A percentile compares a stretch with the other conserved stretches of the same genome.
These are phyloP conservation scores for Climacteris rufus DNA, from an alignment of 2,113 vertebrate genomes.

Conservation along the genomic window DNA sequence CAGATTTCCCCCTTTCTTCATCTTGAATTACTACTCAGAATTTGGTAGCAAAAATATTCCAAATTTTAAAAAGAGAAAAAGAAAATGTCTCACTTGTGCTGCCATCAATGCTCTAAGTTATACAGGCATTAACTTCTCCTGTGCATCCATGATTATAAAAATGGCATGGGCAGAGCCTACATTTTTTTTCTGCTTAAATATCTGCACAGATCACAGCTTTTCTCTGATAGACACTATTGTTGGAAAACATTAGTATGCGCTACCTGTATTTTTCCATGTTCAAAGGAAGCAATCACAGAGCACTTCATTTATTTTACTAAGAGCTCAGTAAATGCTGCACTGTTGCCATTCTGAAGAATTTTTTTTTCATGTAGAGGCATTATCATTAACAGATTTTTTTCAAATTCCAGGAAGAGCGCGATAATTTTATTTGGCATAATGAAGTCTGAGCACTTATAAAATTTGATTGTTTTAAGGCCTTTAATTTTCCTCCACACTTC, in stretches of 20 bases:
- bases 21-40: neutral
- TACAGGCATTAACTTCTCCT: neutral
- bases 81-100: neutral
- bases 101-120: neutral
- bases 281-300: conserved; percentile 28
- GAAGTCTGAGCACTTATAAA: neutral
- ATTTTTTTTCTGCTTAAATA: conserved; percentile 23
- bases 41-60: neutral
- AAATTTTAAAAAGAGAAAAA: neutral
- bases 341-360: neutral
- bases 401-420: neutral
- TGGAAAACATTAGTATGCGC: conserved; percentile 38
- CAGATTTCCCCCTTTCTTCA: neutral
- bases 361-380: neutral
- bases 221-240: neutral
- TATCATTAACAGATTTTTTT: conserved; percentile 31
- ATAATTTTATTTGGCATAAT: conserved; percentile 15
- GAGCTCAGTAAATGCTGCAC: conserved; percentile 16
- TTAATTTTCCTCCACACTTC: neutral
- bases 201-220: conserved; percentile 6
- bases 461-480: neutral
- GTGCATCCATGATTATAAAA: neutral
- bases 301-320: conserved; percentile 38
- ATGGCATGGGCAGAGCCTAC: neutral
- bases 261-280: conserved; percentile 8